Base-by-base conservation (phyloP, 2,113 vertebrate genomes). In the Solea solea region DNA sequence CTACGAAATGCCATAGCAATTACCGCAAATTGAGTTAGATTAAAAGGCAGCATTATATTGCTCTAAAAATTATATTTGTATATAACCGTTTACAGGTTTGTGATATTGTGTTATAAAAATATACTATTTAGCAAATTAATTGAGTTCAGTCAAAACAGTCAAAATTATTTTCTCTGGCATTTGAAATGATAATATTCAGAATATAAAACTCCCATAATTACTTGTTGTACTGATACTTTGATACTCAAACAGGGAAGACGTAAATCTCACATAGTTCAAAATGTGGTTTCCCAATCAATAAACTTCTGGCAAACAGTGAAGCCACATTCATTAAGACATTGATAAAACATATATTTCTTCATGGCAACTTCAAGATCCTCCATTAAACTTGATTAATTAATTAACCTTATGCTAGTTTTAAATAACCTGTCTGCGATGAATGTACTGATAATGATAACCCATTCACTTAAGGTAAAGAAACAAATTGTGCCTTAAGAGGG, bases 361-460 rank as follows among this genome's bases (percentile, higher is more conserved):
- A 73, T 64, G 62, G 52, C 64, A 56, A 83, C 81, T 75, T 81
- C 68, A 80, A 80, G 73, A 84, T 78, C 83, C 73, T 86, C 74
- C 77, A 84, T 89, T 89, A 85, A 74, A 88, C 69, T 72, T 77
- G 85, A 90, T 91, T 82, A 73, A 90, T 88, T 82, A 85, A 90
- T 89, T 85, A 90, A 78, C 84, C 82, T 80, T 72, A 57, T 68
- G 41, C 72, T 82, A 46, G 72, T 69, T 76, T 85, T 63, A 87
- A 86, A 79, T 89, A 86, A 80, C 85, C 80, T 75, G 78, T 45
- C 68, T 74, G 42, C 69, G 76, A 84, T 88, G 59, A 64, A 74
- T 76, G 82, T 60, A 60, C 69, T 79, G 77, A 84, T 83, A 78
- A 89, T 88, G 82, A 85, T 80, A 80, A 78, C 56, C 57, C 68